These are phyloP conservation scores for Noctilio leporinus DNA, from an alignment of 2,113 vertebrate genomes.

Conservation along the genomic window DNA sequence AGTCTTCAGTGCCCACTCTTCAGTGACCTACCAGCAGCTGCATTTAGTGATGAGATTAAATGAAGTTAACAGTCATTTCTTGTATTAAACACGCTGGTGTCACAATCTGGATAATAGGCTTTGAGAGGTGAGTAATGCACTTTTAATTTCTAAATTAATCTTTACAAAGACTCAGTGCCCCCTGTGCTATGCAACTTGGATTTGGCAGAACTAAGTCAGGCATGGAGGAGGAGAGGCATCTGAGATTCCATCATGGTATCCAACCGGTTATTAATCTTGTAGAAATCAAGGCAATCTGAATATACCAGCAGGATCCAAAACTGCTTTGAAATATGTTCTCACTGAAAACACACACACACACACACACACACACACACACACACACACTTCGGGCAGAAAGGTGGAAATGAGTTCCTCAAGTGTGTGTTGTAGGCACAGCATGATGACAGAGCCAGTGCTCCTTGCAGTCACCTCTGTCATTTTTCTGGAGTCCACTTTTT, in stretches of 20 bases:
- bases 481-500: background rate
- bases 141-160: conserved; percentile 67
- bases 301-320: conserved; percentile 6
- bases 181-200: background rate
- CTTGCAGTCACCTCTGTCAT: background rate
- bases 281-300: background rate
- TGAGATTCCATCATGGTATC: background rate
- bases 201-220: background rate
- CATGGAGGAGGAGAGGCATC: background rate
- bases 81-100: conserved; percentile 38
- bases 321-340: background rate
- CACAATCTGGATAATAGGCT: conserved; percentile 35
- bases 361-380: background rate
- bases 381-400: background rate
- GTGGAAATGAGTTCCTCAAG: background rate
- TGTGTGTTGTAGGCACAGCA: background rate
- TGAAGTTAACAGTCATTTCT: background rate
- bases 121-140: conserved; percentile 31
- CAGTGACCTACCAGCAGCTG: background rate
- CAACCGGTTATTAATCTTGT: conserved; percentile 8
- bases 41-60: conserved; percentile 33
- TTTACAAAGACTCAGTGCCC: background rate
- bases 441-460: background rate
- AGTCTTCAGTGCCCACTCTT: background rate
- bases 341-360: background rate